phyloP scores from a whole-genome alignment of 1,140 invertebrate species.

The Heliothis subflexa region DNA sequence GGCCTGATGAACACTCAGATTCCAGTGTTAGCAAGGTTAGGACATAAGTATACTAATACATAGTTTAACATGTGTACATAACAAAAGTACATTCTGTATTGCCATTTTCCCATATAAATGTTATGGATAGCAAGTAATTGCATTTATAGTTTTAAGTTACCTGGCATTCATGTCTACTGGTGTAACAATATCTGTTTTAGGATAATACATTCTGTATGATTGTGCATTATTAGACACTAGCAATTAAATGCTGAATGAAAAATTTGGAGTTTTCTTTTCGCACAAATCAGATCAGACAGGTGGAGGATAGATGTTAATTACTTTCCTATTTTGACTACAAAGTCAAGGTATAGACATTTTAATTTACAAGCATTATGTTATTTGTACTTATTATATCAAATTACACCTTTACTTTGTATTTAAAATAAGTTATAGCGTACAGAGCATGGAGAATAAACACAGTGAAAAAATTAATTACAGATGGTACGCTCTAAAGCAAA shows the following conservation, averaged over 20 bases:
- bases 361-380: no score
- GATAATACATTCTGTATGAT: conserved; percentile 6
- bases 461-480: conserved; percentile 79
- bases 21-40: conserved; percentile 67
- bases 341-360: neutral
- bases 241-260: conserved; percentile 35
- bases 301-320: conserved; percentile 7
- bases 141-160: conserved; percentile 6
- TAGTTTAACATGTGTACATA: neutral
- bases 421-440: neutral
- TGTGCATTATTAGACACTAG: neutral
- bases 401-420: conserved; percentile 26
- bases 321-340: neutral
- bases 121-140: neutral
- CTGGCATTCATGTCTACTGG: conserved; percentile 1
- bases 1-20: conserved; percentile 52
- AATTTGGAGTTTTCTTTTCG: conserved; percentile 46
- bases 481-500: conserved; percentile 77
- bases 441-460: conserved; percentile 36
- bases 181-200: conserved; percentile 7
- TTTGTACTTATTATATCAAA: neutral
- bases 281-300: conserved; percentile 2
- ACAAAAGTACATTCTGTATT: neutral
- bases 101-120: neutral
- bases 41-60: conserved; percentile 37